These are phyloP conservation scores for Dyspetes luteomarginatus DNA, from an alignment of 2,888 invertebrate species.

Conservation along the genomic window DNA sequence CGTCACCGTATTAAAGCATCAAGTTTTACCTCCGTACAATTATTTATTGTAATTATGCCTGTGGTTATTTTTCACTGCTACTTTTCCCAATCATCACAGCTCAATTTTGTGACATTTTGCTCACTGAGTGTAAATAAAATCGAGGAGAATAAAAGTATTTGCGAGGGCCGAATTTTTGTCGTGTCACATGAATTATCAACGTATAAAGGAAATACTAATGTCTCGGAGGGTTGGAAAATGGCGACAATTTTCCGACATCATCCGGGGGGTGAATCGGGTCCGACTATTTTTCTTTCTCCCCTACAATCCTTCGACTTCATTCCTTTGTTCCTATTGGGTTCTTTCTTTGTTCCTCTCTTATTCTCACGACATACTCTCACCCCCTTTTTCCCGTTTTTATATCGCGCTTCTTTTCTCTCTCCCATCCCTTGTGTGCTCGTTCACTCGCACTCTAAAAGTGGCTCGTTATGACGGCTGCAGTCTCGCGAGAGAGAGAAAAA, in stretches of 20 bases:
- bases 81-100: background rate
- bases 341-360: background rate
- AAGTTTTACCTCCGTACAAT: background rate
- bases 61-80: background rate
- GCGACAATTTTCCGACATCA: slow-evolving; percentile 33
- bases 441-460: background rate
- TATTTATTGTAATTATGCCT: background rate
- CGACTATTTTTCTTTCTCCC: slow-evolving; percentile 21
- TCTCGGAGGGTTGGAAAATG: slow-evolving; percentile 4
- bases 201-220: background rate
- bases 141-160: no score
- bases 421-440: background rate
- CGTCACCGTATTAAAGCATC: no score
- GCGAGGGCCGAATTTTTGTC: no score
- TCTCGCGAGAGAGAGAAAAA: slow-evolving; percentile 39
- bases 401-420: background rate
- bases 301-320: slow-evolving; percentile 25
- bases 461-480: slow-evolving; percentile 44
- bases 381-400: background rate
- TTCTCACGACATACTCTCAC: slow-evolving; percentile 5
- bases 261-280: slow-evolving; percentile 5
- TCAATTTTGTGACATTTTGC: background rate
- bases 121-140: background rate
- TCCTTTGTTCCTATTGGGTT: background rate
- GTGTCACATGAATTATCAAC: slow-evolving; percentile 28